phyloP scores from a whole-genome alignment of 2,797 vertebrate species.

The Spizella passerina region DNA sequence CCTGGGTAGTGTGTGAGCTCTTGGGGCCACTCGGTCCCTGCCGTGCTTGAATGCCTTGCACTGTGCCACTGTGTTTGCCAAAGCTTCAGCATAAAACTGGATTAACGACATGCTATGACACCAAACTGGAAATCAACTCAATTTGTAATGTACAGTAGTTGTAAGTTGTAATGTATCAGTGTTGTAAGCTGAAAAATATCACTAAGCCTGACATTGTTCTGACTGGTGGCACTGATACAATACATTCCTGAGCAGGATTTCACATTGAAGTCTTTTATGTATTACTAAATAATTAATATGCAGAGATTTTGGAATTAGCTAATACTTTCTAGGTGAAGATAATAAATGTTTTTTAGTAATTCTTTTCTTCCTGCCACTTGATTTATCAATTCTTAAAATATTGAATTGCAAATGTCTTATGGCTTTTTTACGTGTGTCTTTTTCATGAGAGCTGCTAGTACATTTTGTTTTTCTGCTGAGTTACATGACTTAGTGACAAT shows the following conservation, averaged over 20 bases:
- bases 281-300: slow-evolving; percentile 9
- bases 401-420: neutral
- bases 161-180: neutral
- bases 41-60: neutral
- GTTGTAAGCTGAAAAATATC: slow-evolving; percentile 1
- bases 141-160: neutral
- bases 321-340: neutral
- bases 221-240: neutral
- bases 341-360: slow-evolving; percentile 7
- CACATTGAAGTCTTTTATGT: neutral
- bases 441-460: neutral
- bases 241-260: neutral
- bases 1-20: neutral
- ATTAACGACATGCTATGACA: neutral
- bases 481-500: neutral
- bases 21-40: accelerated
- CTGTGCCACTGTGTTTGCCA: neutral
- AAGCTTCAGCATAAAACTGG: neutral
- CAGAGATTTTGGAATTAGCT: neutral
- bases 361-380: neutral
- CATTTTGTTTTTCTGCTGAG: neutral
- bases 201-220: neutral
- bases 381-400: slow-evolving; percentile 28
- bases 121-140: neutral
- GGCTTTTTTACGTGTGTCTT: neutral